Evolutionary conservation across 2,888 invertebrate species (phyloP).

Genomic region (Nomada flava): DNA sequence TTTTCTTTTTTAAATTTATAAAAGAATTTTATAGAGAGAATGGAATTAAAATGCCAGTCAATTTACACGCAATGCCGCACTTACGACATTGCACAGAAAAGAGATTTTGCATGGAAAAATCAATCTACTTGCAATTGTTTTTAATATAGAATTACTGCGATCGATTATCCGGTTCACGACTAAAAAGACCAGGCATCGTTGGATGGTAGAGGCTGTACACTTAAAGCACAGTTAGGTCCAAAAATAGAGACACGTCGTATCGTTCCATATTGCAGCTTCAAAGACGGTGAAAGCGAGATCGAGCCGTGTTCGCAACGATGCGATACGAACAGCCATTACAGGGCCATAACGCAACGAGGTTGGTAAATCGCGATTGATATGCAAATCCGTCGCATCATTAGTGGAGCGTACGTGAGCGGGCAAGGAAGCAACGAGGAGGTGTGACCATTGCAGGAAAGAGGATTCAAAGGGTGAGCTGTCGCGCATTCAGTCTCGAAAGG

Average conservation of each 20-base stretch:
- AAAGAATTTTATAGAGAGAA: too few species aligned
- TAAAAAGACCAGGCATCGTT: not conserved
- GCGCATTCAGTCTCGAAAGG: slow-evolving; percentile 70
- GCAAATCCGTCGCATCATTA: slow-evolving; percentile 79
- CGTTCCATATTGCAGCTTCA: slow-evolving; percentile 29
- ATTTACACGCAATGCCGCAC: too few species aligned
- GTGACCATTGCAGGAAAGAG: slow-evolving; percentile 74
- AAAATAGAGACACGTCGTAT: slow-evolving; percentile 25
- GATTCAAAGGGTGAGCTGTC: slow-evolving; percentile 72
- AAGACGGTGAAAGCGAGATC: slow-evolving; percentile 52
- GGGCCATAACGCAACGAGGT: slow-evolving; percentile 54
- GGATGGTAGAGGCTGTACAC: not conserved
- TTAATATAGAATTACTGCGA: too few species aligned
- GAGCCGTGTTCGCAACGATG: slow-evolving; percentile 23
- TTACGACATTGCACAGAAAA: too few species aligned
- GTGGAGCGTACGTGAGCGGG: slow-evolving; percentile 60
- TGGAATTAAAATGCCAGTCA: too few species aligned
- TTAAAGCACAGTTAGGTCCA: slow-evolving; percentile 19
- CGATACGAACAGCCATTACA: slow-evolving; percentile 51
- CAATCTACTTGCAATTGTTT: too few species aligned
- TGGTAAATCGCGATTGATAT: slow-evolving; percentile 79
- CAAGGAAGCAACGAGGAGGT: slow-evolving; percentile 74
- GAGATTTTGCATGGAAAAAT: too few species aligned
- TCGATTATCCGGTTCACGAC: not conserved
- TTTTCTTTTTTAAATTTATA: too few species aligned